Base-by-base conservation (phyloP, 2,888 invertebrate genomes). In the Oscheius sp. region DNA sequence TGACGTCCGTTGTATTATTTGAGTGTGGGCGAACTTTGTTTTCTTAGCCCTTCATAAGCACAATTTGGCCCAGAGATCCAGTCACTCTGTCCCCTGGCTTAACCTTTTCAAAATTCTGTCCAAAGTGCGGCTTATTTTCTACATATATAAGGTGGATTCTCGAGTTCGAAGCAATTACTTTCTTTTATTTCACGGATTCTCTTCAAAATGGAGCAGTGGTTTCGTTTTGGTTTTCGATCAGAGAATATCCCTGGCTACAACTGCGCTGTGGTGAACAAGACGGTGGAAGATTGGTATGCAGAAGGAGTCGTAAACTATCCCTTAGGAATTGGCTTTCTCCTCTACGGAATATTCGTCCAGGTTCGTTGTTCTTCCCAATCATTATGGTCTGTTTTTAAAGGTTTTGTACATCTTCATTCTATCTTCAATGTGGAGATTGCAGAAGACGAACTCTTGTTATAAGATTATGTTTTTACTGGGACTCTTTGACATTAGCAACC, bases 191-290 rank as follows among this genome's bases (percentile, higher is more conserved):
- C n/a, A n/a, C n/a, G n/a, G n/a, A n/a, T n/a, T n/a, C n/a, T 42
- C 20, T 42, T 1, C 42, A 42, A 20, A 10, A 42, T 42, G 42
- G 42, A 42, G 20, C 4, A 42, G 42, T 42, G 15, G 4, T 6
- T 42, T 42, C 42, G 42, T 20, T 42, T 17, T 52, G 52, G 52
- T 12, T 52, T 52, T n/a, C 25, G 29, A 10, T 8, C 52, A 2
- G 52, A 52, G 29, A 52, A 52, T 29, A 52, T 52, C n/a, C 52
- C 52, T n/a, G 8, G 6, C 52, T 52, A 52, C 52, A n/a, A 52
- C 12, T 52, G 52, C 48, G 29, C 29, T 29, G 52, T 27, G 3
- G 52, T n/a, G 3, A 52, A 52, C n/a, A 52, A 52, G n/a, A 52
- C 52, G 1, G 27, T 27, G n/a, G 27, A 27, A 6, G 25, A 52